Evolutionary conservation across 2,113 vertebrate species (phyloP).

Genomic region (Tichodroma muraria): DNA sequence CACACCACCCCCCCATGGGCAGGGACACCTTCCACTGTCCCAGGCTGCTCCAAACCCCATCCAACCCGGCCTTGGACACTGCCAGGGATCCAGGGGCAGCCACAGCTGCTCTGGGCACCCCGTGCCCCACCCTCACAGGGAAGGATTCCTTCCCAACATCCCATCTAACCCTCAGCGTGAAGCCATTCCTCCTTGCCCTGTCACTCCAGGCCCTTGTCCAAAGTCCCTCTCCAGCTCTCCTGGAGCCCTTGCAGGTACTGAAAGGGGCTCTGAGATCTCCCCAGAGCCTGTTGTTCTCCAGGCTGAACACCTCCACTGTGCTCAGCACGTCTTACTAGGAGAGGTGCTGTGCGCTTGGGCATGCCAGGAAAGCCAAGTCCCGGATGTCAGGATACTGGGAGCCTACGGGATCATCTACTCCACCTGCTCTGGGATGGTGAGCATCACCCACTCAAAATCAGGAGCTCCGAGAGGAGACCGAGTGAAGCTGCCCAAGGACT

Average conservation of each 20-base stretch:
- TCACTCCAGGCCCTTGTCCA: not conserved
- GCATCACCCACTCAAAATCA: not conserved
- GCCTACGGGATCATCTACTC: rapidly evolving
- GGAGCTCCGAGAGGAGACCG: not conserved
- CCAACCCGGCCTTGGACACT: not conserved
- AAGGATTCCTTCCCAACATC: not conserved
- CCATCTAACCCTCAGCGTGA: not conserved
- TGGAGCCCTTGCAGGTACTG: not conserved
- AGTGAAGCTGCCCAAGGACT: not conserved
- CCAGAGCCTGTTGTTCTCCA: not conserved
- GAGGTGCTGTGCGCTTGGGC: rapidly evolving
- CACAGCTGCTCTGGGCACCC: not conserved
- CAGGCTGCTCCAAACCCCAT: not conserved
- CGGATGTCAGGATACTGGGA: not conserved
- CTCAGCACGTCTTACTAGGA: not conserved
- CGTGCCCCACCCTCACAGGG: not conserved
- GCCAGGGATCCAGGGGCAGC: not conserved
- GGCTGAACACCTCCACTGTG: not conserved
- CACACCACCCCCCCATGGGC: not conserved
- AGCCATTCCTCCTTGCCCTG: not conserved
- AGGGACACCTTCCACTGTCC: not conserved
- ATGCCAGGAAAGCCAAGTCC: not conserved
- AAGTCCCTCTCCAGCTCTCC: not conserved
- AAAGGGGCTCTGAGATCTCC: not conserved
- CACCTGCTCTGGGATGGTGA: not conserved